Percentiles rank a stretch among this genome's conserved stretches.
These are phyloP conservation scores for Miltochrista miniata DNA, from an alignment of 2,888 invertebrate species.

Conservation along the genomic window DNA sequence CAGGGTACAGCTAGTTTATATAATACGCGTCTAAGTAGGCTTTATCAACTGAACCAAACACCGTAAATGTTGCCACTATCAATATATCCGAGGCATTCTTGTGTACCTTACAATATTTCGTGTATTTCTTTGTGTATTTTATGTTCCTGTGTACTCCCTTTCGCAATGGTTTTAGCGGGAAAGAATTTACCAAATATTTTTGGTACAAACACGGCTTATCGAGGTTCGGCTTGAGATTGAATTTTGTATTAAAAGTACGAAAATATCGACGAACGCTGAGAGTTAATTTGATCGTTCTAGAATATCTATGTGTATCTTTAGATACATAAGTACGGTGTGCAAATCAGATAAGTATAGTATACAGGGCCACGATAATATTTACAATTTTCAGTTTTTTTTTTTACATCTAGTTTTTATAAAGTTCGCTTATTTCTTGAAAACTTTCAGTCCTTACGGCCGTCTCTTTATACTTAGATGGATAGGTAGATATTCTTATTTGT, in stretches of 20 bases:
- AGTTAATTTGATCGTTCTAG: neutral
- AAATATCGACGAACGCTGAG: neutral
- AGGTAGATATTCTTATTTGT: too few relatives aligned
- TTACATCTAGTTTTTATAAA: too few relatives aligned
- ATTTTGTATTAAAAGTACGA: conserved; percentile 2
- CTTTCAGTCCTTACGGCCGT: too few relatives aligned
- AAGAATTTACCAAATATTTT: conserved; percentile 24
- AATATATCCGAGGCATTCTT: conserved; percentile 32
- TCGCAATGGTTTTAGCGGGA: conserved; percentile 26
- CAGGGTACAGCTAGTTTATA: conserved; percentile 52
- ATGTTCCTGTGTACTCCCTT: too few relatives aligned
- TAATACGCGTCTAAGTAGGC: conserved; percentile 24
- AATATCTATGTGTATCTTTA: too few relatives aligned
- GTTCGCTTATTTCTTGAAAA: too few relatives aligned
- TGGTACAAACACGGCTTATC: conserved; percentile 20
- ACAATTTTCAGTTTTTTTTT: too few relatives aligned
- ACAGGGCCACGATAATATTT: too few relatives aligned
- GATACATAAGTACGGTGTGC: too few relatives aligned
- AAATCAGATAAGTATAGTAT: too few relatives aligned
- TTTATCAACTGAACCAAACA: conserved; percentile 37
- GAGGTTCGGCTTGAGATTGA: conserved; percentile 17
- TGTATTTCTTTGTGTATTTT: conserved; percentile 37
- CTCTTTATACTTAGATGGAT: too few relatives aligned
- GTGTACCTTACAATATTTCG: conserved; percentile 37
- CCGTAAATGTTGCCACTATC: conserved; percentile 37